Conservation (phyloP, 2,797 vertebrate species). For the Manis pentadactyla region DNA sequence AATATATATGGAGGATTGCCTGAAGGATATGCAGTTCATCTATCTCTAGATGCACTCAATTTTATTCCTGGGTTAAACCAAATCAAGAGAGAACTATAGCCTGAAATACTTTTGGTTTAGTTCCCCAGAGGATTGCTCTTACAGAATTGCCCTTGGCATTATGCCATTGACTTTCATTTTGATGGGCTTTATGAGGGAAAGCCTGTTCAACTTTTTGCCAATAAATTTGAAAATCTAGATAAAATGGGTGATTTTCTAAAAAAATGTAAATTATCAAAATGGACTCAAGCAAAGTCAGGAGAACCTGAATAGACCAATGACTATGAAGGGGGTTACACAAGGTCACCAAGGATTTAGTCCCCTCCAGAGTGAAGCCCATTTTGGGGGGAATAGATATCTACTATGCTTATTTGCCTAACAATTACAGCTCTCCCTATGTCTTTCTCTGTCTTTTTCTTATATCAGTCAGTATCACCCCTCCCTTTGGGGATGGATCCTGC, state of each 20-base stretch:
- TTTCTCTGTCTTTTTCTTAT: background rate
- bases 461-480: background rate
- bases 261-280: constrained; percentile 10
- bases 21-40: constrained; percentile 30
- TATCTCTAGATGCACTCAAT: background rate
- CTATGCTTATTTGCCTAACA: background rate
- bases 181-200: constrained; percentile 19
- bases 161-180: constrained; percentile 53
- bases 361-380: background rate
- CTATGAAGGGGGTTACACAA: background rate
- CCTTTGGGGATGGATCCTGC: background rate
- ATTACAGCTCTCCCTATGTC: background rate
- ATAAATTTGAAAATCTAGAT: constrained; percentile 47
- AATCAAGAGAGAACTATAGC: background rate
- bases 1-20: constrained; percentile 25
- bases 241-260: constrained; percentile 36
- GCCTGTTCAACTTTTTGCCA: constrained; percentile 18
- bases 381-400: background rate
- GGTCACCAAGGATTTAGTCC: background rate
- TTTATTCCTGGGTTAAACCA: constrained; percentile 49
- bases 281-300: background rate
- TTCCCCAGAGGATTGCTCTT: background rate
- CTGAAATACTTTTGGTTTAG: constrained; percentile 18
- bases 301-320: background rate
- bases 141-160: background rate